Base-by-base conservation (phyloP, 2,113 vertebrate genomes). In the Pygoscelis adeliae region DNA sequence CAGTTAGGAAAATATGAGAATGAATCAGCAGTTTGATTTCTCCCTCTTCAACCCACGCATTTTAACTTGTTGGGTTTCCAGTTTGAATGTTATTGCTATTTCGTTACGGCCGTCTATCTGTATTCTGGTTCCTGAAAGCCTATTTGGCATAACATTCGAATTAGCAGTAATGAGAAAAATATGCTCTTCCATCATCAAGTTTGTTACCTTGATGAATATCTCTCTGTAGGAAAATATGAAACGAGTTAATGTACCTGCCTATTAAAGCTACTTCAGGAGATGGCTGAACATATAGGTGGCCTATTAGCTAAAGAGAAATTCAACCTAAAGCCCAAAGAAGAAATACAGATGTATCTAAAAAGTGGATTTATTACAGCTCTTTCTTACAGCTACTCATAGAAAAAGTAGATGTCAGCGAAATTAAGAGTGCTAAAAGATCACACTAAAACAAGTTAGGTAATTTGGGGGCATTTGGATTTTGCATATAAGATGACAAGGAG, bases 121-220 rank as follows among this genome's bases (percentile, higher is more conserved):
- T 90, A 74, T 77, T 93, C 82, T 44, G 26, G 49, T 83, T 97
- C 78, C 92, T 90, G 95, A 96, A 97, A 96, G 94, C 91, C 80
- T 86, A 81, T 96, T 95, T 97, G 95, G 93, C 95, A 92, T 90
- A 92, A 86, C 78, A 73, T 77, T 91, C 0, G 2, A 94, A 96
- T 96, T 94, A 94, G 74, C 36, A 76, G 20, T 97, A 97, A 97
- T 79, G 84, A 97, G 77, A 77, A 84, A 94, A 94, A 89, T 46
- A 96, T 0, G 3, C 66, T 94, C 53, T 80, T 88, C 82, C 85
- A 94, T 93, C 93, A 95, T 72, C 87, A 93, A 58, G 84, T 93
- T 95, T 94, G 87, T 80, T 97, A 95, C 85, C 82, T 92, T 90
- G 95, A 97, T 96, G 84, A 90, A 94, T 91, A 29, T 91, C 71